Evolutionary conservation across 2,888 invertebrate species (phyloP).

Genomic region (Meliscaeva auricollis): DNA sequence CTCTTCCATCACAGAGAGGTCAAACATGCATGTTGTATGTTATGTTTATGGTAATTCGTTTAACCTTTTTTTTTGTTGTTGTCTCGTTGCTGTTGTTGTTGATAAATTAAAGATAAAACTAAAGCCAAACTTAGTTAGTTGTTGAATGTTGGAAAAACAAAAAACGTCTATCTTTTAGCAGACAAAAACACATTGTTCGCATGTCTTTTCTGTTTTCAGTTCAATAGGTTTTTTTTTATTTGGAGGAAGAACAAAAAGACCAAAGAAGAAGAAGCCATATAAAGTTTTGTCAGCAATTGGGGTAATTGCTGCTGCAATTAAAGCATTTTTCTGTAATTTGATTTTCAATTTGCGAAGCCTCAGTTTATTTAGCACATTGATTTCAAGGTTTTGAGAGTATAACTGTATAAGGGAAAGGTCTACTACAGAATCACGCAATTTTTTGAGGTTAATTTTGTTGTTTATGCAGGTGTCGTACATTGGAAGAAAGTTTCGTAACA

Average conservation of each 20-base stretch:
- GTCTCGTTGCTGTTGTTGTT: slow-evolving; percentile 21
- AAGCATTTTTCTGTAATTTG: slow-evolving; percentile 66
- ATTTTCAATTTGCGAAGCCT: slow-evolving; percentile 55
- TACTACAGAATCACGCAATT: no score
- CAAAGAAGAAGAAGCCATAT: slow-evolving; percentile 40
- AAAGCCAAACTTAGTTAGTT: slow-evolving; percentile 29
- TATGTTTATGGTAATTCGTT: slow-evolving; percentile 31
- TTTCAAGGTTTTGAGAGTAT: slow-evolving; percentile 41
- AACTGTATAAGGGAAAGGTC: neutral
- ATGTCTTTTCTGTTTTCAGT: slow-evolving; percentile 14
- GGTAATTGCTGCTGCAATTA: slow-evolving; percentile 62
- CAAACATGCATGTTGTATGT: slow-evolving; percentile 43
- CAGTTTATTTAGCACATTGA: slow-evolving; percentile 8
- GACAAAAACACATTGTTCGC: slow-evolving; percentile 14
- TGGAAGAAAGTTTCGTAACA: no score
- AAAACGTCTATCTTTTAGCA: slow-evolving; percentile 8
- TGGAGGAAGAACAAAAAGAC: slow-evolving; percentile 1
- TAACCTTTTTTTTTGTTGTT: slow-evolving; percentile 31
- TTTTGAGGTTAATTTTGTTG: no score
- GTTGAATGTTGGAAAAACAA: slow-evolving; percentile 39
- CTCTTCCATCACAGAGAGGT: slow-evolving; percentile 42
- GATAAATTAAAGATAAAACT: slow-evolving; percentile 41
- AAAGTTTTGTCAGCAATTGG: slow-evolving; percentile 50
- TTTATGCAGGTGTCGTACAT: no score
- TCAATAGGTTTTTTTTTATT: slow-evolving; percentile 15